Evolutionary conservation across 2,113 vertebrate species (phyloP).

Genomic region (Clarias macrocephalus): DNA sequence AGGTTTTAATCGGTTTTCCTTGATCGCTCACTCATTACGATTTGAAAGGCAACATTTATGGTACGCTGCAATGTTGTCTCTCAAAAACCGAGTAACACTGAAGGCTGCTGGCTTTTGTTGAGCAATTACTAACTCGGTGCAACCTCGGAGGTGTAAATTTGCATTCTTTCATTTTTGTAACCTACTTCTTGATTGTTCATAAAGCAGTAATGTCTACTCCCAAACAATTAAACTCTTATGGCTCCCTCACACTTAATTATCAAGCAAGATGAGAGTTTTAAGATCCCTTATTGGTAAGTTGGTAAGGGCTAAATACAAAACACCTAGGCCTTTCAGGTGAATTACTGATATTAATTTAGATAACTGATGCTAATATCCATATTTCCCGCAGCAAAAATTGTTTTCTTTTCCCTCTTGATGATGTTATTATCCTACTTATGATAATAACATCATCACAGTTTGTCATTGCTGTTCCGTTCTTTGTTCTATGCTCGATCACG

Average conservation of each 20-base stretch:
- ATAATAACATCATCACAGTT: background rate
- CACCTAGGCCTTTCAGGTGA: background rate
- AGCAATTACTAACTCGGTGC: constrained; percentile 6
- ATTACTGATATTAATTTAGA: background rate
- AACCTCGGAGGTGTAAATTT: constrained; percentile 20
- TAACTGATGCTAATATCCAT: background rate
- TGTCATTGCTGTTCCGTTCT: background rate
- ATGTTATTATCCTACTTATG: background rate
- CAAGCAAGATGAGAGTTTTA: constrained; percentile 24
- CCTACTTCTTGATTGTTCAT: constrained; percentile 4
- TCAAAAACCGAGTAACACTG: background rate
- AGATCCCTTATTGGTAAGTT: constrained; percentile 4
- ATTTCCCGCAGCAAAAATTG: background rate
- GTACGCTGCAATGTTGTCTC: background rate
- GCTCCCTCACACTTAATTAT: constrained; percentile 24
- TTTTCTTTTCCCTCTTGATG: background rate
- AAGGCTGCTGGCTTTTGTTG: background rate
- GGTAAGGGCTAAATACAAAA: background rate
- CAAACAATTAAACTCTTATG: constrained; percentile 7
- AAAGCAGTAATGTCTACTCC: background rate
- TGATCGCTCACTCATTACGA: constrained; percentile 22
- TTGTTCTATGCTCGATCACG: background rate
- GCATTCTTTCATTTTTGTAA: constrained; percentile 15
- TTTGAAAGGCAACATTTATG: background rate
- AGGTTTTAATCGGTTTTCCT: constrained; percentile 24